A percentile compares a stretch with the other conserved stretches of the same genome.
Conservation (phyloP, 2,888 invertebrate species). For the Agriopis marginaria region DNA sequence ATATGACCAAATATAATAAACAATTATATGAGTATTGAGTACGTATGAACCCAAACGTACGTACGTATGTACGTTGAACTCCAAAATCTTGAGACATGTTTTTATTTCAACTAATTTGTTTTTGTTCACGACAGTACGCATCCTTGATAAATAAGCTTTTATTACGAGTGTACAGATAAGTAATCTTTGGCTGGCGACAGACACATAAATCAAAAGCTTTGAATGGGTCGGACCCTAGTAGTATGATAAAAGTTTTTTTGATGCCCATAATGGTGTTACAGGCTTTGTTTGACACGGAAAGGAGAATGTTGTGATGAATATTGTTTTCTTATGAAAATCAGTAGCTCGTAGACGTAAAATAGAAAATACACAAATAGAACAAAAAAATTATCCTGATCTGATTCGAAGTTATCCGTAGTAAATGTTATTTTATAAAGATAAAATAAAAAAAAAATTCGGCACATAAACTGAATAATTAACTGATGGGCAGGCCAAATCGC, state of each 20-base stretch:
- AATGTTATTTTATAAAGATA: too few relatives aligned
- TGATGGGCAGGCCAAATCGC: too few relatives aligned
- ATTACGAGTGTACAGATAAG: slow-evolving; percentile 71
- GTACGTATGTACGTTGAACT: too few relatives aligned
- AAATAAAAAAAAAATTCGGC: too few relatives aligned
- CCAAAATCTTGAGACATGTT: slow-evolving; percentile 20
- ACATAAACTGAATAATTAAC: too few relatives aligned
- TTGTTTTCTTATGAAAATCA: background rate
- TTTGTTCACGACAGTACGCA: slow-evolving; percentile 53
- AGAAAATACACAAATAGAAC: background rate
- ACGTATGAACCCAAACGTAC: too few relatives aligned
- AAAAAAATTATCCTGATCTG: background rate
- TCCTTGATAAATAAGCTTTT: slow-evolving; percentile 70
- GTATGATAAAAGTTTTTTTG: slow-evolving; percentile 47
- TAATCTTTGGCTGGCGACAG: slow-evolving; percentile 71
- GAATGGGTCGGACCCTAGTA: slow-evolving; percentile 66
- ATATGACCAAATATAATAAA: too few relatives aligned
- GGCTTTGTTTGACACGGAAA: slow-evolving; percentile 36
- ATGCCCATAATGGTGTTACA: slow-evolving; percentile 44
- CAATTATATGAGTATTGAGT: too few relatives aligned
- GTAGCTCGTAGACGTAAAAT: background rate
- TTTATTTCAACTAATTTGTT: slow-evolving; percentile 55
- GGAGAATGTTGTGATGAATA: slow-evolving; percentile 20
- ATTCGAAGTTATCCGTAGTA: too few relatives aligned
- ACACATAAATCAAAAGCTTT: slow-evolving; percentile 79